Evolutionary conservation across 1,140 invertebrate species (phyloP).

Genomic region (Archivesica marissinica): DNA sequence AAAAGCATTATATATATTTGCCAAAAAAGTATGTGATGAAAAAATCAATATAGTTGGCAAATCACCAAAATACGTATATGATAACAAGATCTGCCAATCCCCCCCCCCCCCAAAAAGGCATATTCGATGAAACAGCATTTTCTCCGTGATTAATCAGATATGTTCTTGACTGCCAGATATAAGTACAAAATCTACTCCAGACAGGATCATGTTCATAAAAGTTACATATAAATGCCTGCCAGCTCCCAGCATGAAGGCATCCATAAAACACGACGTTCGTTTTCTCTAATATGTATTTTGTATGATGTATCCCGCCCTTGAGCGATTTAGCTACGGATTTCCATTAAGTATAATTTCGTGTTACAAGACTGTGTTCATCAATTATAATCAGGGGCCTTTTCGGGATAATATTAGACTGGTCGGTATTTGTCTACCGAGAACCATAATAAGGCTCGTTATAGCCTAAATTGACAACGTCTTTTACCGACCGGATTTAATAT

Average conservation of each 20-base stretch:
- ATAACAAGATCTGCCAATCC: too few relatives aligned
- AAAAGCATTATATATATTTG: too few relatives aligned
- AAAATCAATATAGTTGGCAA: too few relatives aligned
- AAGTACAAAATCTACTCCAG: too few relatives aligned
- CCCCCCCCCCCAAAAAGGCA: too few relatives aligned
- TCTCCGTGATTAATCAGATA: too few relatives aligned
- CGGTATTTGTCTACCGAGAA: constrained; percentile 24
- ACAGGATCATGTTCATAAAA: constrained; percentile 1
- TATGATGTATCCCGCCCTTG: constrained; percentile 30
- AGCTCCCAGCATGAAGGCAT: constrained; percentile 6
- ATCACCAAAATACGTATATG: too few relatives aligned
- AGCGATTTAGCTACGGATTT: constrained; percentile 35
- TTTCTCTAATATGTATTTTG: constrained; percentile 30
- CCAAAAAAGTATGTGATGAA: too few relatives aligned
- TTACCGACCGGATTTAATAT: constrained; percentile 23
- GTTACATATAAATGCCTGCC: constrained; percentile 7
- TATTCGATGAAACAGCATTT: too few relatives aligned
- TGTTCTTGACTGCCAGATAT: too few relatives aligned
- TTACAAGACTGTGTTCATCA: constrained; percentile 48
- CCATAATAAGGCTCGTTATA: constrained; percentile 44
- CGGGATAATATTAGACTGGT: constrained; percentile 41
- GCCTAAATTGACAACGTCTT: constrained; percentile 23
- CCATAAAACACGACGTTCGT: background rate
- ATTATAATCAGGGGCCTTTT: constrained; percentile 50
- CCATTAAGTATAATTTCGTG: constrained; percentile 51